Percentiles rank a stretch among this genome's conserved stretches.
phyloP scores from a whole-genome alignment of 64 coral and sea anemone species.

The Pocillopora damicornis region DNA sequence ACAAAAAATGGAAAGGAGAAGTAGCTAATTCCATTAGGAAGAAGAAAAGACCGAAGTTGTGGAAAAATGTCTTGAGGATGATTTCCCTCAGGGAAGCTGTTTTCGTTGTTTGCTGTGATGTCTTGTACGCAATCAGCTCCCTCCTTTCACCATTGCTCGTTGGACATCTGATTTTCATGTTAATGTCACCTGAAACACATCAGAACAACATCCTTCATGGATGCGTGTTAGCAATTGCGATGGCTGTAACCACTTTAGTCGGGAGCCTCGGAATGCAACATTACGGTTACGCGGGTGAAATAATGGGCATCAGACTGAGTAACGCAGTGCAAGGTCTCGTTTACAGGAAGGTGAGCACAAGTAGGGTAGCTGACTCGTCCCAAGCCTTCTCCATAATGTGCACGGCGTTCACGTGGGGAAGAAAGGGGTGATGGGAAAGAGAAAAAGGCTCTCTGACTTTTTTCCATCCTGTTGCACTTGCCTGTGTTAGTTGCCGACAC shows the following conservation, averaged over 20 bases:
- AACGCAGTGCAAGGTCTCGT: background rate
- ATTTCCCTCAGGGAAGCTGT: background rate
- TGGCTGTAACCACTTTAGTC: background rate
- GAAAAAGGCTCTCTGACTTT: too few relatives aligned
- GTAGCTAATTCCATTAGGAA: background rate
- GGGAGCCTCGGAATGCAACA: background rate
- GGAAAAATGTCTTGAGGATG: background rate
- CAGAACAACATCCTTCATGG: background rate
- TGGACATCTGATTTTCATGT: background rate
- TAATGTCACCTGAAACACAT: background rate
- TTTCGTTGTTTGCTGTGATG: background rate
- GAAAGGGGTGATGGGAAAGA: too few relatives aligned
- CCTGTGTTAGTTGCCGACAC: too few relatives aligned
- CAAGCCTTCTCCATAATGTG: too few relatives aligned
- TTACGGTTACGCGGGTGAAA: background rate
- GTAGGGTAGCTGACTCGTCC: conserved; percentile 40
- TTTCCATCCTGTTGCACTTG: too few relatives aligned
- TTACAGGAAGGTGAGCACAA: background rate
- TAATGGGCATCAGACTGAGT: background rate
- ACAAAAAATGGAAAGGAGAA: background rate
- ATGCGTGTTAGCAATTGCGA: background rate
- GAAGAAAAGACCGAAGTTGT: background rate
- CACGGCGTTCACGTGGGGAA: too few relatives aligned
- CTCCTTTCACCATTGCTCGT: background rate
- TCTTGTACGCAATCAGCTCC: background rate